Conservation (phyloP, 2,888 invertebrate species). For the Chaetogeoica ovagalla region DNA sequence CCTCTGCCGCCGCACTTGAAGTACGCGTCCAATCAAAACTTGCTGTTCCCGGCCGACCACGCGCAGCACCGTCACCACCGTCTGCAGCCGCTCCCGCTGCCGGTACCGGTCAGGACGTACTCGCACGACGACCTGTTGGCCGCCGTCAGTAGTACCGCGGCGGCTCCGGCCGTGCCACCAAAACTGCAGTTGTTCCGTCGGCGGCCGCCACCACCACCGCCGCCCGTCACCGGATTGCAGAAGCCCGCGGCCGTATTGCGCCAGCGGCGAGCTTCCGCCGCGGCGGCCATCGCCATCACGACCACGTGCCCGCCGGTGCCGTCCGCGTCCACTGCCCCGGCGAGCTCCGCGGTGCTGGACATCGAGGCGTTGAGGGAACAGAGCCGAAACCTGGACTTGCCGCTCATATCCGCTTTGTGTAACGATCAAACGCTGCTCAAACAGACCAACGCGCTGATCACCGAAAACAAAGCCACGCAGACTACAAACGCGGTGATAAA, state of each 20-base stretch:
- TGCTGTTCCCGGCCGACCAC: conserved; percentile 58
- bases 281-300: conserved; percentile 57
- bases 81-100: conserved; percentile 63
- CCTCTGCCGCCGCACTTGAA: conserved; percentile 56
- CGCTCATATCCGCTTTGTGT: conserved; percentile 88
- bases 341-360: conserved; percentile 65
- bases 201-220: conserved; percentile 20
- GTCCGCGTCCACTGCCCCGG: conserved; percentile 53
- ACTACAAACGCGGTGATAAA: conserved; percentile 57
- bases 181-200: conserved; percentile 15
- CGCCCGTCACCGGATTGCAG: conserved; percentile 9
- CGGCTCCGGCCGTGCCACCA: conserved; percentile 34
- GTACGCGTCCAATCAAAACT: conserved; percentile 57
- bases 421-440: conserved; percentile 87
- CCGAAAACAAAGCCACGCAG: conserved; percentile 69
- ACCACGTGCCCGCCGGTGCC: conserved; percentile 58
- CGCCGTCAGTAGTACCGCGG: neutral
- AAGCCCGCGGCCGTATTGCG: conserved; percentile 20
- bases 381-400: conserved; percentile 86
- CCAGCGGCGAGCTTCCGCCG: neutral
- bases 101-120: conserved; percentile 54
- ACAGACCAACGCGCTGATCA: conserved; percentile 80
- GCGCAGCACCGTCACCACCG: neutral
- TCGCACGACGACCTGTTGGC: conserved; percentile 37
- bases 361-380: conserved; percentile 83